Evolutionary conservation across 2,797 vertebrate species (phyloP).

Genomic region (Neostethus bicornis): DNA sequence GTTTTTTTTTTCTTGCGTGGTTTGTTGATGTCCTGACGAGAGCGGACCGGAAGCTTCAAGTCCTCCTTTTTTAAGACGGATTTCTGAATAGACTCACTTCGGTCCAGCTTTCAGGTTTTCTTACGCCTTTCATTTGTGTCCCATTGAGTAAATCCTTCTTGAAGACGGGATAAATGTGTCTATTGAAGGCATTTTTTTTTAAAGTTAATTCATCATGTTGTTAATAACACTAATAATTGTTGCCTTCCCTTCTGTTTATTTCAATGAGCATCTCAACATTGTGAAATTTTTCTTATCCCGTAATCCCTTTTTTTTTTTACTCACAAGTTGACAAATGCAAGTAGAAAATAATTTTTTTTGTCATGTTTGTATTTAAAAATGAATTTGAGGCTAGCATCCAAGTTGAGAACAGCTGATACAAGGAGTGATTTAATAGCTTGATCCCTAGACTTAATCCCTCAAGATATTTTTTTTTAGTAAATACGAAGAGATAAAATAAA

Average conservation of each 20-base stretch:
- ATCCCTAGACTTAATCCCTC: not conserved
- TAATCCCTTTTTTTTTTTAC: too few relatives aligned
- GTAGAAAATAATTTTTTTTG: not conserved
- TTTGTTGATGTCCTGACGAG: conserved; percentile 31
- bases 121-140: conserved; percentile 44
- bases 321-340: too few relatives aligned
- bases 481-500: conserved; percentile 9
- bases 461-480: conserved; percentile 19
- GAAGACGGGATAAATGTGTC: conserved; percentile 43
- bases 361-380: not conserved
- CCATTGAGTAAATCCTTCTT: conserved; percentile 43
- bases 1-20: not conserved
- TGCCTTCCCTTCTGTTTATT: not conserved
- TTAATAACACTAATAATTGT: conserved; percentile 29
- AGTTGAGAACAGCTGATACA: conserved; percentile 5
- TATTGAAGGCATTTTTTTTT: conserved; percentile 40
- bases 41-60: conserved; percentile 38
- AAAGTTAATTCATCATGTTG: conserved; percentile 26
- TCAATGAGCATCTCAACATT: conserved; percentile 15
- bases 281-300: not conserved
- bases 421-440: not conserved
- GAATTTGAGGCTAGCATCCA: not conserved
- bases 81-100: conserved; percentile 27
- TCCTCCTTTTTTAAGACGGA: conserved; percentile 30
- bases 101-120: conserved; percentile 32